A percentile compares a stretch with the other conserved stretches of the same genome.
phyloP scores from a whole-genome alignment of 2,888 invertebrate genomes.

The Dynastes hyllus region DNA sequence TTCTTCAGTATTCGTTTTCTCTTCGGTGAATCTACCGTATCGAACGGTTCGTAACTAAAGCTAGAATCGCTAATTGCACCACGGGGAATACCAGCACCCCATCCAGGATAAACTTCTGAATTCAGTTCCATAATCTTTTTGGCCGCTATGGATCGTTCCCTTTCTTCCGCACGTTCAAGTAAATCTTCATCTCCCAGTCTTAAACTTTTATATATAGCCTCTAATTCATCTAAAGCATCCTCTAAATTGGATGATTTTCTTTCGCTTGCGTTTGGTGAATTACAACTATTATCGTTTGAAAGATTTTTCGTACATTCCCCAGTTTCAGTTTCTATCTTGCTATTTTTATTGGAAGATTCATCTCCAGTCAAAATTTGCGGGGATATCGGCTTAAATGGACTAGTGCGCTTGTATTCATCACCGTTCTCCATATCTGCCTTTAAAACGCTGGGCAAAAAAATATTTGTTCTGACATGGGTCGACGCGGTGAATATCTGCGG shows the following conservation, averaged over 20 bases:
- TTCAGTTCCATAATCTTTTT: constrained; percentile 61
- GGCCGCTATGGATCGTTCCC: constrained; percentile 73
- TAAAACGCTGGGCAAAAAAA: constrained; percentile 65
- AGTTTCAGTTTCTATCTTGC: not conserved
- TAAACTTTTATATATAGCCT: constrained; percentile 92
- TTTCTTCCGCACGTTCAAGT: constrained; percentile 84
- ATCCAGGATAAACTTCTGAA: constrained; percentile 60
- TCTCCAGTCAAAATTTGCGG: constrained; percentile 29
- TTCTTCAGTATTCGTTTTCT: constrained; percentile 64
- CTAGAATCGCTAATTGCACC: constrained; percentile 69
- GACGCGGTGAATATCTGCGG: constrained; percentile 68
- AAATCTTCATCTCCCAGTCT: constrained; percentile 89
- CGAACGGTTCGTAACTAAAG: constrained; percentile 68
- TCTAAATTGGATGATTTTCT: constrained; percentile 87
- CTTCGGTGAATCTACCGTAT: constrained; percentile 64
- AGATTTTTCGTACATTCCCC: not conserved
- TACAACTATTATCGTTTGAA: not conserved
- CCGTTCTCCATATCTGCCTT: constrained; percentile 55
- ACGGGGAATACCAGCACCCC: constrained; percentile 57
- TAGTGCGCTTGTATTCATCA: constrained; percentile 46
- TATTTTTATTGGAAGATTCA: constrained; percentile 43
- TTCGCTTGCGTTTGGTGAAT: constrained; percentile 56
- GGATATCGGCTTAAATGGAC: constrained; percentile 57
- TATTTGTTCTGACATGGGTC: constrained; percentile 66
- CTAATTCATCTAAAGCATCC: constrained; percentile 91